phyloP scores from a whole-genome alignment of 2,113 vertebrate genomes.

The Alexandromys fortis region DNA sequence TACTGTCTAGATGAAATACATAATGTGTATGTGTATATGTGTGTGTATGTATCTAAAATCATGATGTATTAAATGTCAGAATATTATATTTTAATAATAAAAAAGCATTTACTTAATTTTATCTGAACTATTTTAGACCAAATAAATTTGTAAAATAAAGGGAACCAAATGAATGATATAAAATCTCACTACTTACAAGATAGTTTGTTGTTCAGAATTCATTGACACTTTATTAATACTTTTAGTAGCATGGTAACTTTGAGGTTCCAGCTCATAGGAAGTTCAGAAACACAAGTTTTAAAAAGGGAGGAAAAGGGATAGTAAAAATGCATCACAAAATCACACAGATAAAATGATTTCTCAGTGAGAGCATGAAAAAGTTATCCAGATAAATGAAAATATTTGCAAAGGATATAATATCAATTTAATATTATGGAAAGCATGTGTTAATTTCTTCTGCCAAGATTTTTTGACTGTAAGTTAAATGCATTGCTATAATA shows the following conservation, averaged over 20 bases:
- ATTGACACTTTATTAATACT: background rate
- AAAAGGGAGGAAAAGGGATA: background rate
- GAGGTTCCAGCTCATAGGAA: background rate
- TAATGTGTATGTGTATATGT: background rate
- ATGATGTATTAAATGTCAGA: background rate
- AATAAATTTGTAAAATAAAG: conserved; percentile 1
- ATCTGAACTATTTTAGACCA: conserved; percentile 36
- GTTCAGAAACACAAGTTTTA: background rate
- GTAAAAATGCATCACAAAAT: background rate
- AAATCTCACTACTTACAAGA: background rate
- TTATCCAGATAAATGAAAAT: background rate
- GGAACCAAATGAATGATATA: background rate
- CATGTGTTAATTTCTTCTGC: background rate
- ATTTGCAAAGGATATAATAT: background rate
- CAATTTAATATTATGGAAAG: background rate
- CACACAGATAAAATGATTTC: background rate
- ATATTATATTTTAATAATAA: background rate
- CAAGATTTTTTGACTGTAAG: background rate
- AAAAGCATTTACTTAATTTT: background rate
- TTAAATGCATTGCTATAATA: background rate
- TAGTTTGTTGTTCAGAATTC: background rate
- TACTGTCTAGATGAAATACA: background rate
- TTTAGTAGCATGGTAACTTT: background rate
- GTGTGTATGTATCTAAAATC: background rate
- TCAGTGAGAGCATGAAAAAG: background rate